Evolutionary conservation across 1,140 invertebrate genomes (phyloP).

Genomic region (Zaprionus vittiger): DNA sequence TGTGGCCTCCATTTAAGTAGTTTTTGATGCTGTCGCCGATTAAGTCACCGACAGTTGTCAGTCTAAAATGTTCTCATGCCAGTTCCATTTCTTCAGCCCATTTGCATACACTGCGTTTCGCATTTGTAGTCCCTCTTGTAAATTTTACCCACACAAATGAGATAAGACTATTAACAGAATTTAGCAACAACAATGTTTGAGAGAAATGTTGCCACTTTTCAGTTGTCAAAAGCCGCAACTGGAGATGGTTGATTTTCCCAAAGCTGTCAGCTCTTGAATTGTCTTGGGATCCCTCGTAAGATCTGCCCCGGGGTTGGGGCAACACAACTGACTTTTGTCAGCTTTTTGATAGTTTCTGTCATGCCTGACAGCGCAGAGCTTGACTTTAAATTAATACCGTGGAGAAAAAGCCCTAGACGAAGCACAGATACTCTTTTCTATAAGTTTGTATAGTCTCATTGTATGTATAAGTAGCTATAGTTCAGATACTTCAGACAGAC

Average conservation of each 20-base stretch:
- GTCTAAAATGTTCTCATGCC: conserved; percentile 69
- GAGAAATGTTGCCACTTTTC: conserved; percentile 80
- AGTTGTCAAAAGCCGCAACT: conserved; percentile 62
- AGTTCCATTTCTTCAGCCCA: conserved; percentile 74
- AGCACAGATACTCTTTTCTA: neutral
- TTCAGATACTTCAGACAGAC: neutral
- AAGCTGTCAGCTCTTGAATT: conserved; percentile 69
- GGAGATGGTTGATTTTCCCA: conserved; percentile 60
- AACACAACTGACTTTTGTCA: conserved; percentile 66
- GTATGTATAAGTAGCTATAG: neutral
- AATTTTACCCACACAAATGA: conserved; percentile 66
- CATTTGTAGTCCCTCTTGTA: conserved; percentile 43
- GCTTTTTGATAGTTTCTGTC: conserved; percentile 65
- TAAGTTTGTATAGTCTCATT: neutral
- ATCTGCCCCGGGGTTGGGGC: neutral
- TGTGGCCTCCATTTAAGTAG: conserved; percentile 38
- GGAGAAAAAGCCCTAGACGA: neutral
- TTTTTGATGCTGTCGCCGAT: conserved; percentile 71
- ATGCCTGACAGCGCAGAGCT: conserved; percentile 68
- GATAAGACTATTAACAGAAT: conserved; percentile 82
- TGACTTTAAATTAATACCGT: conserved; percentile 73
- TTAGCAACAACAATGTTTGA: conserved; percentile 77
- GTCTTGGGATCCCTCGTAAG: conserved; percentile 43
- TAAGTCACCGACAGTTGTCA: conserved; percentile 52
- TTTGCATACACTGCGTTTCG: conserved; percentile 53